phyloP scores from a whole-genome alignment of 2,888 invertebrate species.

The Nasonovia ribisnigri region DNA sequence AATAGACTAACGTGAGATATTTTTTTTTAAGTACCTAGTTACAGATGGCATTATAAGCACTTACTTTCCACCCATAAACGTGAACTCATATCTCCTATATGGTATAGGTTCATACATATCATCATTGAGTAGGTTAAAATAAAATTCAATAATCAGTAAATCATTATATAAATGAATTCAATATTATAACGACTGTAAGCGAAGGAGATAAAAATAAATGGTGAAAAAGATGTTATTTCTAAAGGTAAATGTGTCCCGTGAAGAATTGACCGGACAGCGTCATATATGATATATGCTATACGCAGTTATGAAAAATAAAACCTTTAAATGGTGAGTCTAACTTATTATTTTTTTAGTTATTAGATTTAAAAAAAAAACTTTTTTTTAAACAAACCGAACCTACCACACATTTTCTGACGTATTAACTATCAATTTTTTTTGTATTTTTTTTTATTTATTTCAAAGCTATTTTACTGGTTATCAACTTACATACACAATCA shows the following conservation, averaged over 20 bases:
- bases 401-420: too few species aligned
- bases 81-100: not conserved
- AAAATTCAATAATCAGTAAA: not conserved
- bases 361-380: too few species aligned
- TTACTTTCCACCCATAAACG: not conserved
- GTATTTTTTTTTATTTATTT: too few species aligned
- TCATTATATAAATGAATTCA: not conserved
- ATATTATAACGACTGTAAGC: not conserved
- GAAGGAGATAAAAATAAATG: not conserved
- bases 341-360: too few species aligned
- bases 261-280: too few species aligned
- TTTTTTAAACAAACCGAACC: too few species aligned
- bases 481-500: too few species aligned
- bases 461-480: too few species aligned
- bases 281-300: too few species aligned
- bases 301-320: too few species aligned
- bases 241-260: not conserved
- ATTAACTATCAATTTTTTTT: too few species aligned
- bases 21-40: conserved; percentile 1
- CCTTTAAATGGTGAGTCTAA: too few species aligned
- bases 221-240: not conserved
- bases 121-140: not conserved
- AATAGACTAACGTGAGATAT: not conserved
- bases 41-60: not conserved
- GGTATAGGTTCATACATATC: not conserved